phyloP scores from a whole-genome alignment of 2,113 vertebrate genomes.

The Pseudonaja textilis region DNA sequence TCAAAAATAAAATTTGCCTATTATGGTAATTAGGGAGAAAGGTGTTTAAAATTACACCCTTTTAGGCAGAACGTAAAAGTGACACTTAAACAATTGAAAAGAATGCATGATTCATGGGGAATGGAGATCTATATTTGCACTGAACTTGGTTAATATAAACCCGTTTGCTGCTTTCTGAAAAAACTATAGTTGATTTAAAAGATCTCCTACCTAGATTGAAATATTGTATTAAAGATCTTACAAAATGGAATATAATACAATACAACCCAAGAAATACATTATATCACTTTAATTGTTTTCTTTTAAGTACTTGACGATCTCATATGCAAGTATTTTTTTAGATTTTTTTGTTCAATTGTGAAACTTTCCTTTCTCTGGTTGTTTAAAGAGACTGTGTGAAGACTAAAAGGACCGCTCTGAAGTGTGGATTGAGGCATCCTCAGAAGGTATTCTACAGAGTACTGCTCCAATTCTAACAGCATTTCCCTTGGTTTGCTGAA shows the following conservation, averaged over 20 bases:
- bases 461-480: background rate
- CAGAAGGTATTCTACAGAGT: background rate
- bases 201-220: background rate
- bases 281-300: background rate
- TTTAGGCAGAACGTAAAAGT: conserved; percentile 15
- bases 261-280: background rate
- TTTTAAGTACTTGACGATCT: background rate
- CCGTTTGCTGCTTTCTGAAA: conserved; percentile 1
- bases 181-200: background rate
- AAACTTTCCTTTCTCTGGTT: background rate
- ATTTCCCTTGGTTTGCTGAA: background rate
- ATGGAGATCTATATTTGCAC: background rate
- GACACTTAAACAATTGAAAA: conserved; percentile 1
- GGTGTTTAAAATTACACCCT: conserved; percentile 28
- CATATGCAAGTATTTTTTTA: background rate
- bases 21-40: conserved; percentile 44
- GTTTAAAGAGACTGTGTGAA: background rate
- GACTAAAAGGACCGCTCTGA: background rate
- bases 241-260: background rate
- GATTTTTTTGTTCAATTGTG: background rate
- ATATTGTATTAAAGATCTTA: background rate
- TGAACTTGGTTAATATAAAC: background rate
- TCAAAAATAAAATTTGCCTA: conserved; percentile 36
- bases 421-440: background rate
- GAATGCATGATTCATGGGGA: conserved; percentile 2